These are phyloP conservation scores for Himalopsyche kuldschensis DNA, from an alignment of 2,888 invertebrate genomes.

Conservation along the genomic window DNA sequence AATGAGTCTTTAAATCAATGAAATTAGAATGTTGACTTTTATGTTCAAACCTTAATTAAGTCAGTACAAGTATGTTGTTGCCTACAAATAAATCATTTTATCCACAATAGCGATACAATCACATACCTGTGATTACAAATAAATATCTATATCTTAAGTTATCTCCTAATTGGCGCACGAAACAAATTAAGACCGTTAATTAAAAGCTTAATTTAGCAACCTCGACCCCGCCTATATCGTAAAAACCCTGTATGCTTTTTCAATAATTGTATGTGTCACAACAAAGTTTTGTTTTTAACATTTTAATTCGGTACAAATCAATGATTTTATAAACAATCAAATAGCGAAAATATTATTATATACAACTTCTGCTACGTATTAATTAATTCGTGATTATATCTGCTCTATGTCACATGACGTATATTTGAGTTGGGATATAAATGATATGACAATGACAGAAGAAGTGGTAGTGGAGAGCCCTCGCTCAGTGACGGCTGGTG, in stretches of 20 bases:
- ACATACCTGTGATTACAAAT: not conserved
- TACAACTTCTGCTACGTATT: too few relatives aligned
- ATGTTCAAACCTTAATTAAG: not conserved
- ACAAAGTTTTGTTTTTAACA: not conserved
- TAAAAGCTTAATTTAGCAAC: constrained; percentile 15
- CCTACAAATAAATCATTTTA: not conserved
- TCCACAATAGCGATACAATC: not conserved
- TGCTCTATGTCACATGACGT: too few relatives aligned
- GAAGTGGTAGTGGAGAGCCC: too few relatives aligned
- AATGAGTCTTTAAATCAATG: not conserved
- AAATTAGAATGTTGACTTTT: not conserved
- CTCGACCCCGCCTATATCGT: not conserved
- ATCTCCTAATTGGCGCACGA: constrained; percentile 13
- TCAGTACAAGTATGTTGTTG: not conserved
- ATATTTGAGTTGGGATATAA: too few relatives aligned
- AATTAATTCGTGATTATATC: too few relatives aligned
- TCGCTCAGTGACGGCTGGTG: too few relatives aligned
- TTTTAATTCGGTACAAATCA: too few relatives aligned
- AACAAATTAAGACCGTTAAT: constrained; percentile 16
- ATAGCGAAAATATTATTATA: too few relatives aligned
- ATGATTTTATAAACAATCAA: too few relatives aligned
- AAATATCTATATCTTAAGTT: not conserved
- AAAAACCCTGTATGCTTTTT: not conserved
- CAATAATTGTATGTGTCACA: not conserved
- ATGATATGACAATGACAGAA: too few relatives aligned